These are phyloP conservation scores for Melikaiella ostensackeni DNA, from an alignment of 2,888 invertebrate species.

Conservation along the genomic window DNA sequence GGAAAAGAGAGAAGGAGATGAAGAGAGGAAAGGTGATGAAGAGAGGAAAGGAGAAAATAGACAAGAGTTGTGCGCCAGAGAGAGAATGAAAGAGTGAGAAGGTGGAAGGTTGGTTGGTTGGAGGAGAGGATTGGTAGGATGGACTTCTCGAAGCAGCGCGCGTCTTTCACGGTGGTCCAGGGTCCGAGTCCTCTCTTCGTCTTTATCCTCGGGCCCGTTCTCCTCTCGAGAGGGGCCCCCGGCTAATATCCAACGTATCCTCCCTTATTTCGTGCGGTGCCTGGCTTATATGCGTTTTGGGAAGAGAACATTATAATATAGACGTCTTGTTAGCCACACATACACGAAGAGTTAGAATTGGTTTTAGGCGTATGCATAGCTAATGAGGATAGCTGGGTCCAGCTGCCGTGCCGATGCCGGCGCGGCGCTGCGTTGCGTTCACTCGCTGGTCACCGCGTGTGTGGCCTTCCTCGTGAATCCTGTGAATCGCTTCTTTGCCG, in stretches of 20 bases:
- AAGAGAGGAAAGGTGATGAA: conserved; percentile 62
- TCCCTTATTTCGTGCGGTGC: conserved; percentile 58
- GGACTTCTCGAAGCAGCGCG: conserved; percentile 74
- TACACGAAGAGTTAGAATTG: conserved; percentile 65
- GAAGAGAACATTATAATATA: conserved; percentile 72
- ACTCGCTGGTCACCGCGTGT: conserved; percentile 45
- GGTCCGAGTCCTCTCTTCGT: conserved; percentile 63
- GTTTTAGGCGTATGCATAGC: conserved; percentile 72
- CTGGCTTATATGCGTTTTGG: conserved; percentile 56
- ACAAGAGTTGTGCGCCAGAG: conserved; percentile 49
- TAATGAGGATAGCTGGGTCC: conserved; percentile 65
- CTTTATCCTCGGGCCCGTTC: conserved; percentile 49
- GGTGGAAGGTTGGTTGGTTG: conserved; percentile 58
- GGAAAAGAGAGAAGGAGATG: conserved; percentile 58
- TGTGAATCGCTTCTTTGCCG: conserved; percentile 1
- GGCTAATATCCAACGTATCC: conserved; percentile 50
- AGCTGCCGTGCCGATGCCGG: conserved; percentile 52
- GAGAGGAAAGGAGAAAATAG: conserved; percentile 59
- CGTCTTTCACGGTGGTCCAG: conserved; percentile 60
- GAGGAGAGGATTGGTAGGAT: conserved; percentile 66
- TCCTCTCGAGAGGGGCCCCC: conserved; percentile 57
- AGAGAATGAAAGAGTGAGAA: conserved; percentile 48
- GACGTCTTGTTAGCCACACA: conserved; percentile 73
- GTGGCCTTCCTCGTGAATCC: conserved; percentile 44
- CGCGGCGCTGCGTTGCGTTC: conserved; percentile 14